Evolutionary conservation across 2,888 invertebrate species (phyloP).

Genomic region (Drosophila yooni): DNA sequence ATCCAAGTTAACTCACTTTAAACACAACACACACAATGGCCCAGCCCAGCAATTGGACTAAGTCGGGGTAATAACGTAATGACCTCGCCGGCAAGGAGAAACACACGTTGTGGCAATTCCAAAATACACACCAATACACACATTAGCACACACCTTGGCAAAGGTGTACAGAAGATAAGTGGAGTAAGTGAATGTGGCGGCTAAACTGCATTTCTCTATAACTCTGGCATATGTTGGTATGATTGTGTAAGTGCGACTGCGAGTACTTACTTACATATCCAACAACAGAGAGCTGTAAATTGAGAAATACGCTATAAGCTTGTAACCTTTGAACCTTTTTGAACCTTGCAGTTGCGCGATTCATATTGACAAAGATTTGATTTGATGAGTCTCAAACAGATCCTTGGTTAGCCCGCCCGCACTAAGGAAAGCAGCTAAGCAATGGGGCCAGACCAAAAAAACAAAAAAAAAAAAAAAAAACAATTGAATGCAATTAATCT

Average conservation of each 20-base stretch:
- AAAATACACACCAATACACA: constrained; percentile 5
- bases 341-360: neutral
- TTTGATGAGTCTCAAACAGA: neutral
- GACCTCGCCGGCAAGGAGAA: neutral
- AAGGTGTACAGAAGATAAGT: neutral
- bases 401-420: neutral
- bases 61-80: neutral
- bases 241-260: constrained; percentile 13
- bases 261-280: constrained; percentile 22
- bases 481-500: constrained; percentile 22
- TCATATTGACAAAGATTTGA: neutral
- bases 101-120: neutral
- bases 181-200: neutral
- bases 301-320: neutral
- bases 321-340: neutral
- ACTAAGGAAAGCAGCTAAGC: constrained; percentile 6
- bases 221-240: constrained; percentile 2
- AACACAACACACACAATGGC: constrained; percentile 36
- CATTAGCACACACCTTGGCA: constrained; percentile 1
- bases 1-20: constrained; percentile 17
- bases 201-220: neutral
- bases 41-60: neutral
- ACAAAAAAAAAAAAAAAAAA: constrained; percentile 21
- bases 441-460: constrained; percentile 22
- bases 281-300: constrained; percentile 16